These are phyloP conservation scores for Nothoprocta pentlandii DNA, from an alignment of 2,113 vertebrate species.

Conservation along the genomic window DNA sequence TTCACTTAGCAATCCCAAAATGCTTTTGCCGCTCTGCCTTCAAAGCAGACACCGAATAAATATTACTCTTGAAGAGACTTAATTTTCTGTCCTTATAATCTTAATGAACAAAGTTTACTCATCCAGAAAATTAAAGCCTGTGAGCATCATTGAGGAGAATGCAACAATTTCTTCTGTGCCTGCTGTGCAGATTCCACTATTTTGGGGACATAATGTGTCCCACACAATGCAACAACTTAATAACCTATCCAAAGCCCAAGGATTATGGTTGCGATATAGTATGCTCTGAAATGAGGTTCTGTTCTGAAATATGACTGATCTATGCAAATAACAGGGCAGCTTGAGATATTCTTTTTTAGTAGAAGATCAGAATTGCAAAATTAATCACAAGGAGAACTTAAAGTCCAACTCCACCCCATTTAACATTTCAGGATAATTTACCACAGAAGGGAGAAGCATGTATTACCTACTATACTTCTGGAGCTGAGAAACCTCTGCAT, in stretches of 20 bases:
- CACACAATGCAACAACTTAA: background rate
- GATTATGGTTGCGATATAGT: background rate
- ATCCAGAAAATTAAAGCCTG: conserved; percentile 60
- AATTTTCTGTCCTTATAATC: conserved; percentile 27
- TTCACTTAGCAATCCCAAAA: conserved; percentile 15
- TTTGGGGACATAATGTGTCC: background rate
- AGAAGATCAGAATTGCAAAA: background rate
- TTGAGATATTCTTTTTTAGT: background rate
- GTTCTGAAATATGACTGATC: background rate
- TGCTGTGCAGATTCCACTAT: background rate
- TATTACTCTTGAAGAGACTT: conserved; percentile 19
- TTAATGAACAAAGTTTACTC: conserved; percentile 57
- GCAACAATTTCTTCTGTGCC: background rate
- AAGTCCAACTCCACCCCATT: background rate
- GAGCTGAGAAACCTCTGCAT: conserved; percentile 84
- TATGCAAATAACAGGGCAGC: background rate
- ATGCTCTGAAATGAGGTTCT: background rate
- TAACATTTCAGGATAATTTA: background rate
- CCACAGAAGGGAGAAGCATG: background rate
- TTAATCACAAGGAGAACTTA: background rate
- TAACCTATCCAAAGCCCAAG: background rate
- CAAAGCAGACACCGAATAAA: conserved; percentile 43
- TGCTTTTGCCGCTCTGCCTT: conserved; percentile 23
- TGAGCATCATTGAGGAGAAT: background rate
- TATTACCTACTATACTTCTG: conserved; percentile 91